Conservation (phyloP, 2,113 vertebrate genomes). For the Gambusia affinis region DNA sequence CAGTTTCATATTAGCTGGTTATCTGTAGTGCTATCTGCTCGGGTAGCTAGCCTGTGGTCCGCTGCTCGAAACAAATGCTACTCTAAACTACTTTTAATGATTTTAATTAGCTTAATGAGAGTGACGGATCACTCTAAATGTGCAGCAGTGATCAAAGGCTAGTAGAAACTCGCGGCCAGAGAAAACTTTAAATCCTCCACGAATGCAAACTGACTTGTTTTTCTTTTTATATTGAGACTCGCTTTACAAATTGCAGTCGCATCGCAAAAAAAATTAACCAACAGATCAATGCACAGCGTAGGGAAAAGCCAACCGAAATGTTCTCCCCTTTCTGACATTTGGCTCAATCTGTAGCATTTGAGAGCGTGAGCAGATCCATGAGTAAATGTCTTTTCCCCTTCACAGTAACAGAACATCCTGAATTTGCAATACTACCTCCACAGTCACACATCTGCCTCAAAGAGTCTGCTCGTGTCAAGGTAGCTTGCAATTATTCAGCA, state of each 20-base stretch:
- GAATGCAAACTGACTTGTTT: no score
- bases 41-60: not conserved
- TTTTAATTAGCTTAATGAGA: no score
- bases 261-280: not conserved
- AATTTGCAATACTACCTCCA: slow-evolving; percentile 8
- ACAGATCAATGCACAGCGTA: not conserved
- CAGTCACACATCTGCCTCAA: slow-evolving; percentile 36
- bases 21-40: not conserved
- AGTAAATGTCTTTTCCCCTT: not conserved
- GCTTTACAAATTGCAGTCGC: not conserved
- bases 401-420: slow-evolving; percentile 5
- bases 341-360: not conserved
- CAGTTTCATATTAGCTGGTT: no score
- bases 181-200: no score
- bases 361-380: slow-evolving; percentile 3
- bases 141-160: no score
- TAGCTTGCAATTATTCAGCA: slow-evolving; percentile 60
- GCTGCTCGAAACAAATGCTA: no score
- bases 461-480: slow-evolving; percentile 61
- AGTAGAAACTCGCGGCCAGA: no score
- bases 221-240: not conserved
- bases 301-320: not conserved
- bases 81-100: no score
- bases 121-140: no score
- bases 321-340: slow-evolving; percentile 3